Base-by-base conservation (phyloP, 1,140 invertebrate genomes). In the Zaprionus taronus region DNA sequence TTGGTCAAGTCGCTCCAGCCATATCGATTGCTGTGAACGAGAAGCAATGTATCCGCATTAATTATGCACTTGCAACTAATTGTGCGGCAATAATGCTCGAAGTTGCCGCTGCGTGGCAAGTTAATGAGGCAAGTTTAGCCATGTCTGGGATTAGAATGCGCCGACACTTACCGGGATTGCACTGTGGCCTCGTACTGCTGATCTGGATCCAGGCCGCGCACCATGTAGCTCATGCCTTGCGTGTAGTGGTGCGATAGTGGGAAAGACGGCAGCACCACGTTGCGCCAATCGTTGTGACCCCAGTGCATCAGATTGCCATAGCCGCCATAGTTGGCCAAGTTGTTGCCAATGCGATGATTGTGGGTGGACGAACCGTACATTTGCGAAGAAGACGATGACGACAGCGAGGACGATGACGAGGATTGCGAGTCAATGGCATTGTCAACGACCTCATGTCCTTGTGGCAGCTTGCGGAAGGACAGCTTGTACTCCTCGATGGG, bases 401-500 rank as follows among this genome's bases (percentile, higher is more conserved):
- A 74, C 22, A 70, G 67, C 6, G 77, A 84, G 89, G 93, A 81
- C 34, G 74, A 77, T 7, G 77, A 77, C 47, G 93, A 93, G 74
- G 93, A 93, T 64, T 94, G 93, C 69, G 94, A 91, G 76, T 85
- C 85, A 76, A 92, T 93, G 77, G 80, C 80, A 74, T 93, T 93
- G 78, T 94, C 93, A 80, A 86, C 90, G 81, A 91, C 91, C 79
- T 93, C 91, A 66, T 93, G 90, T 83, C 91, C 91, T 69, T 94
- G 94, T 34, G 94, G 94, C 70, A 95, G 92, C 83, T 94, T 94
- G 69, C 95, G 93, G 93, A 95, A 96, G 63, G 94, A 94, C 65
- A 96, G 91, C 90, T 95, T 94, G 84, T 95, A 95, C 90, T 95
- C 95, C 79, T 95, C 94, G 55, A 96, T 95, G 47, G 95, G 94